Evolutionary conservation across 2,797 vertebrate genomes (phyloP).

Genomic region (Pterois miles): DNA sequence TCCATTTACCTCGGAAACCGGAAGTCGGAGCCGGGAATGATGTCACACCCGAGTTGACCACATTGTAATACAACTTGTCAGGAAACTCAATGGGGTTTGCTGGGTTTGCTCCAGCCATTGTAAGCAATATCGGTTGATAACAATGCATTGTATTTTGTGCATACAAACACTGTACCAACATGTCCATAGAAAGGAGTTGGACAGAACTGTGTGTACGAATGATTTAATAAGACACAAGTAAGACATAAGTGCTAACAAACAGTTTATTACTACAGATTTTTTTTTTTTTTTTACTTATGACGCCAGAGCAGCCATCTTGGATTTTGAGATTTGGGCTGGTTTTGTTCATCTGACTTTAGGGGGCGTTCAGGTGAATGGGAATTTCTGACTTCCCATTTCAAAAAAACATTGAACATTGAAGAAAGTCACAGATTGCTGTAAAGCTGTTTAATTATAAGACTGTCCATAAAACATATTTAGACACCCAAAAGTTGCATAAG

Average conservation of each 20-base stretch:
- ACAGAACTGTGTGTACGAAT: not conserved
- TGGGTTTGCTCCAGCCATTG: not conserved
- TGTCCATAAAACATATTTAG: too few relatives aligned
- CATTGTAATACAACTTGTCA: not conserved
- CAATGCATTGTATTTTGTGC: too few relatives aligned
- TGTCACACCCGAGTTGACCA: not conserved
- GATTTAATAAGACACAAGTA: not conserved
- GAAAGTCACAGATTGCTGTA: too few relatives aligned
- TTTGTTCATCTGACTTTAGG: not conserved
- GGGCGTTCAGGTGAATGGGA: not conserved
- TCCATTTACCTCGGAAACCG: not conserved
- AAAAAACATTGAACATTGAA: too few relatives aligned
- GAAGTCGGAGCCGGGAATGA: not conserved
- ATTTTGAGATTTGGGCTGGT: not conserved
- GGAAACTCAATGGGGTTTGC: too few relatives aligned
- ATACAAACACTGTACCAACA: too few relatives aligned
- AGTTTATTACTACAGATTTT: not conserved
- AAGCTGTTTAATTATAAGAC: too few relatives aligned
- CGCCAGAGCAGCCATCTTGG: not conserved
- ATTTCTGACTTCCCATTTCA: not conserved
- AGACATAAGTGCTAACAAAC: not conserved
- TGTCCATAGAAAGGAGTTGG: not conserved
- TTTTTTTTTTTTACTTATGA: not conserved
- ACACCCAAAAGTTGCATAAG: too few relatives aligned
- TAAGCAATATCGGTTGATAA: not conserved